phyloP scores from a whole-genome alignment of 2,113 vertebrate species.

The Chionodraco myersi region DNA sequence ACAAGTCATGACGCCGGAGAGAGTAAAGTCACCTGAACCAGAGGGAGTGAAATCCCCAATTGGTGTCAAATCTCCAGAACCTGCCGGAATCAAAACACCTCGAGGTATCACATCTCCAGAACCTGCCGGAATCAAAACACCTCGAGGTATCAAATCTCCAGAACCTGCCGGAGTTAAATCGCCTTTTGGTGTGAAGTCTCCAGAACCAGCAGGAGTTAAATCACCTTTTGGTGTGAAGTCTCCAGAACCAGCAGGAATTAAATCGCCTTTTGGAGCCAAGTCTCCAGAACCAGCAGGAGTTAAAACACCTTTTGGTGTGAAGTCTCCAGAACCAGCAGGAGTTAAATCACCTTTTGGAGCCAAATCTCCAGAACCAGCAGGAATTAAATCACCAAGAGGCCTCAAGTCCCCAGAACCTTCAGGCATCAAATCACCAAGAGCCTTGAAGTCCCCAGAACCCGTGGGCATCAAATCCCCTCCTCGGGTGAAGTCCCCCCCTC shows the following conservation, averaged over 20 bases:
- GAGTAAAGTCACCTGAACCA: constrained; percentile 81
- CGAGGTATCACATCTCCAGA: constrained; percentile 65
- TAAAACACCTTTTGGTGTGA: constrained; percentile 54
- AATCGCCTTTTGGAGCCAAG: constrained; percentile 55
- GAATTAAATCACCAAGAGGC: constrained; percentile 67
- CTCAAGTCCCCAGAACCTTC: constrained; percentile 73
- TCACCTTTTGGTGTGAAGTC: constrained; percentile 80
- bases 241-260: constrained; percentile 66
- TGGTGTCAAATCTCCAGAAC: constrained; percentile 70
- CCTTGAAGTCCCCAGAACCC: constrained; percentile 79
- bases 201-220: constrained; percentile 63
- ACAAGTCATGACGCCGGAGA: constrained; percentile 83
- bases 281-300: constrained; percentile 67
- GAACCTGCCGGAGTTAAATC: constrained; percentile 70
- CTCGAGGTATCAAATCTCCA: constrained; percentile 69
- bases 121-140: constrained; percentile 35
- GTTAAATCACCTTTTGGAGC: constrained; percentile 57
- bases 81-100: constrained; percentile 53
- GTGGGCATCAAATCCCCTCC: constrained; percentile 85
- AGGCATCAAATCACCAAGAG: constrained; percentile 71
- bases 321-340: constrained; percentile 70
- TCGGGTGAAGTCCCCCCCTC: constrained; percentile 88
- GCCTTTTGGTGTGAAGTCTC: constrained; percentile 63
- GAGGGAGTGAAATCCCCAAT: constrained; percentile 52
- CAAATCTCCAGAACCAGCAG: constrained; percentile 72